Evolutionary conservation across 2,888 invertebrate genomes (phyloP).

Genomic region (Drosophila cracens): DNA sequence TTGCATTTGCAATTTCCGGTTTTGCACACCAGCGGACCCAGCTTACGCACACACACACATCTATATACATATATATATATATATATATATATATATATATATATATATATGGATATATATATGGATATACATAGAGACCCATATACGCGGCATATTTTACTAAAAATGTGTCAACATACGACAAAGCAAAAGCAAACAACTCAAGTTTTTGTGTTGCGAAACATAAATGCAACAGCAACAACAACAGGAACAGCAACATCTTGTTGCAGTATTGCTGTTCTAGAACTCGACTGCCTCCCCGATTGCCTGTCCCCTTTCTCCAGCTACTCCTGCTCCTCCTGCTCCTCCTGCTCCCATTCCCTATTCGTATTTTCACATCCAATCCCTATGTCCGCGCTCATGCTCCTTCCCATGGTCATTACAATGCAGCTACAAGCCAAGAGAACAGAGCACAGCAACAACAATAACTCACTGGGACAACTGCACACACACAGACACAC

Average conservation of each 20-base stretch:
- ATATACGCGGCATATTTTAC: constrained; percentile 44
- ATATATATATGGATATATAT: background rate
- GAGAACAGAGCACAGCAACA: constrained; percentile 13
- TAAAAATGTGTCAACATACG: constrained; percentile 76
- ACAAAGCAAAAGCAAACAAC: constrained; percentile 79
- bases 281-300: constrained; percentile 25
- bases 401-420: constrained; percentile 47
- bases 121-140: constrained; percentile 2
- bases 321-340: background rate
- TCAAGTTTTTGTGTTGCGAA: constrained; percentile 65
- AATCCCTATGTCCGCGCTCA: constrained; percentile 3
- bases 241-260: constrained; percentile 29
- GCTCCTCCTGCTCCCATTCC: constrained; percentile 1
- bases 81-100: background rate
- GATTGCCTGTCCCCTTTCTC: constrained; percentile 11
- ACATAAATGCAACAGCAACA: constrained; percentile 27
- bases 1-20: constrained; percentile 80
- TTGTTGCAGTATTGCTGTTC: constrained; percentile 35
- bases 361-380: background rate
- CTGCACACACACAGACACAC: background rate
- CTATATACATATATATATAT: background rate
- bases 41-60: constrained; percentile 5
- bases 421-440: constrained; percentile 41
- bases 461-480: constrained; percentile 38
- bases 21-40: constrained; percentile 43